These are phyloP conservation scores for Napeogenes sylphis DNA, from an alignment of 2,888 invertebrate species.

Conservation along the genomic window DNA sequence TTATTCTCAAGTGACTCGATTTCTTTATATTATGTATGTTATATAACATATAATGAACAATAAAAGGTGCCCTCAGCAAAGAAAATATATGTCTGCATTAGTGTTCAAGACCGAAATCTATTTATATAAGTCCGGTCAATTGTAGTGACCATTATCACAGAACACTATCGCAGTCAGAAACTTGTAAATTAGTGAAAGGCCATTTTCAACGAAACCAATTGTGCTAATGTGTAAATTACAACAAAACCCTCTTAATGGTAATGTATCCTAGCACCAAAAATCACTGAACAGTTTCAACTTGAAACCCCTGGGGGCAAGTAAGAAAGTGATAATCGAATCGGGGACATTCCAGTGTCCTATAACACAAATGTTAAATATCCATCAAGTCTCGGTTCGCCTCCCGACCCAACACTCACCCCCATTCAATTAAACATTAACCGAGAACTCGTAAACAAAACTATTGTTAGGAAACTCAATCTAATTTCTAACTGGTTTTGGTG, in stretches of 20 bases:
- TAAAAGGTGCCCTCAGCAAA: no score
- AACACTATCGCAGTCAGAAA: background rate
- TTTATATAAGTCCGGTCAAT: background rate
- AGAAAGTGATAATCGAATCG: constrained; percentile 34
- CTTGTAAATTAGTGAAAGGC: background rate
- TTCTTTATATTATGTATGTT: no score
- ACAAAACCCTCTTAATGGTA: constrained; percentile 22
- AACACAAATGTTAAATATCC: constrained; percentile 54
- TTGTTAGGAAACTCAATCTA: constrained; percentile 36
- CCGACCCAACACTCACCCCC: constrained; percentile 42
- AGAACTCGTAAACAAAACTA: constrained; percentile 64
- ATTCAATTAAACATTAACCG: constrained; percentile 76
- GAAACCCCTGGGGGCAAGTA: constrained; percentile 31
- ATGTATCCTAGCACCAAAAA: constrained; percentile 16
- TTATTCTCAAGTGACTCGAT: no score
- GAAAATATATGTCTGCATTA: no score
- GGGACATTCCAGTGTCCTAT: constrained; percentile 25
- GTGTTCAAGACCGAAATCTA: no score
- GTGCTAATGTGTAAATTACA: constrained; percentile 12
- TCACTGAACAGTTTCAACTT: constrained; percentile 22
- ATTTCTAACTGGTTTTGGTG: constrained; percentile 39
- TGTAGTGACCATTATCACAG: background rate
- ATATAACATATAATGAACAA: no score
- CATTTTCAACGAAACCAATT: background rate
- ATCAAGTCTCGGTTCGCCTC: constrained; percentile 48